These are phyloP conservation scores for Arrhopalites spinosus DNA, from an alignment of 2,888 invertebrate species.

Conservation along the genomic window DNA sequence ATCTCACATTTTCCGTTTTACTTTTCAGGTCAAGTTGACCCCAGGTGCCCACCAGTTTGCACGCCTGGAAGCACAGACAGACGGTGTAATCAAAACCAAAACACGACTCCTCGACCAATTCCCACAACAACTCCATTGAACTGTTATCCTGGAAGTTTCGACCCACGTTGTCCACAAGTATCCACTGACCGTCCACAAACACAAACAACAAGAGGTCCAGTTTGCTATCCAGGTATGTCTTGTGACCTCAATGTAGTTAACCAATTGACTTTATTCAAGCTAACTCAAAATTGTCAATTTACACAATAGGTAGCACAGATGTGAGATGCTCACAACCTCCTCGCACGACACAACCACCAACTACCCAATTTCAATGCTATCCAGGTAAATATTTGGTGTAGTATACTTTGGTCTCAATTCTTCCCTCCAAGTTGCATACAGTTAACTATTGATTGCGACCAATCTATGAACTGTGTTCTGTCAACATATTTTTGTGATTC, in stretches of 20 bases:
- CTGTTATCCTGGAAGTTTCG: conserved; percentile 25
- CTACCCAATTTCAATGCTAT: conserved; percentile 27
- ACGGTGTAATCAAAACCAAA: conserved; percentile 57
- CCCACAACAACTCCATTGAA: neutral
- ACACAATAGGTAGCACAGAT: conserved; percentile 22
- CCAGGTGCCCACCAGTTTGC: conserved; percentile 36
- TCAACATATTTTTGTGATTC: no score
- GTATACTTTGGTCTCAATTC: no score
- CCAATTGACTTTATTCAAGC: neutral
- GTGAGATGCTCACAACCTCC: conserved; percentile 22
- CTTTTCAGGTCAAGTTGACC: no score
- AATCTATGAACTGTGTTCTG: no score
- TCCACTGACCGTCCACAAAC: conserved; percentile 29
- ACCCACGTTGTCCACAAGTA: conserved; percentile 54
- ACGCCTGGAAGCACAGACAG: conserved; percentile 58
- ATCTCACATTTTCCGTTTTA: neutral
- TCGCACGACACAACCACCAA: conserved; percentile 21
- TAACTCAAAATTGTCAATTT: neutral
- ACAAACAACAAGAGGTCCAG: conserved; percentile 25
- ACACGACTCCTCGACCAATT: conserved; percentile 49
- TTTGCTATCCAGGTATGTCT: conserved; percentile 34
- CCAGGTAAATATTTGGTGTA: no score
- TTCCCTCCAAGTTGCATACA: no score
- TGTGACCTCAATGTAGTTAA: neutral
- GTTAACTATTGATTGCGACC: no score